Percentiles rank a stretch among this genome's conserved stretches.
Conservation (phyloP, 64 coral and sea anemone species). For the Hydrozoanthus tunicans region DNA sequence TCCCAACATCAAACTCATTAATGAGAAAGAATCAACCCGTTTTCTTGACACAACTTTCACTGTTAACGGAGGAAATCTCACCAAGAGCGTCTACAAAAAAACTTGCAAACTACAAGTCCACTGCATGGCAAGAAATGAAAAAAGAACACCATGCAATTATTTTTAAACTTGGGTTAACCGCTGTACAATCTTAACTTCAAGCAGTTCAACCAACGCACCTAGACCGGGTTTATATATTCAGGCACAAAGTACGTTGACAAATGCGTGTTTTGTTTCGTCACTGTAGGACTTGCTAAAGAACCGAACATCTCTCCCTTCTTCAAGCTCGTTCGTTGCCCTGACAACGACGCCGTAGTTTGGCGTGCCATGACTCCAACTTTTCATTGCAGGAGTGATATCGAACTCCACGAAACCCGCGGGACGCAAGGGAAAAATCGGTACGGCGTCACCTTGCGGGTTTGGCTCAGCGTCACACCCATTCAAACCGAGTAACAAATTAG, state of each 20-base stretch:
- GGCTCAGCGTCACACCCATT: conserved; percentile 60
- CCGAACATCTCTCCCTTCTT: conserved; percentile 52
- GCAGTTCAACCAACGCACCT: no score
- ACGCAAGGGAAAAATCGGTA: conserved; percentile 51
- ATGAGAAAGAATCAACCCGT: no score
- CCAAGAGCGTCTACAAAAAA: no score
- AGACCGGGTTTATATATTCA: not conserved
- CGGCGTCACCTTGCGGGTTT: conserved; percentile 13
- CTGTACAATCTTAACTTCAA: no score
- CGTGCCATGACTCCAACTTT: conserved; percentile 46
- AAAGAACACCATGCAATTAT: no score
- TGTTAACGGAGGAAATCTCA: no score
- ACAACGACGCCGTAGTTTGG: conserved; percentile 71
- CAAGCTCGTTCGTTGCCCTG: conserved; percentile 55
- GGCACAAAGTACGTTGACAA: conserved; percentile 62
- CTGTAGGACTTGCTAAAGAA: conserved; percentile 70
- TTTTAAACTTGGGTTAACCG: no score
- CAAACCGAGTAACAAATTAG: conserved; percentile 37
- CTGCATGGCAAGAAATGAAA: no score
- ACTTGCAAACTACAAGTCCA: not conserved
- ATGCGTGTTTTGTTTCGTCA: conserved; percentile 55
- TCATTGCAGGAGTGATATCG: conserved; percentile 66
- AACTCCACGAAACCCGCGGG: conserved; percentile 78
- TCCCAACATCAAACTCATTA: no score
- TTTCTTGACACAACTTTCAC: no score